phyloP scores from a whole-genome alignment of 2,113 vertebrate species.

The Gobius niger region DNA sequence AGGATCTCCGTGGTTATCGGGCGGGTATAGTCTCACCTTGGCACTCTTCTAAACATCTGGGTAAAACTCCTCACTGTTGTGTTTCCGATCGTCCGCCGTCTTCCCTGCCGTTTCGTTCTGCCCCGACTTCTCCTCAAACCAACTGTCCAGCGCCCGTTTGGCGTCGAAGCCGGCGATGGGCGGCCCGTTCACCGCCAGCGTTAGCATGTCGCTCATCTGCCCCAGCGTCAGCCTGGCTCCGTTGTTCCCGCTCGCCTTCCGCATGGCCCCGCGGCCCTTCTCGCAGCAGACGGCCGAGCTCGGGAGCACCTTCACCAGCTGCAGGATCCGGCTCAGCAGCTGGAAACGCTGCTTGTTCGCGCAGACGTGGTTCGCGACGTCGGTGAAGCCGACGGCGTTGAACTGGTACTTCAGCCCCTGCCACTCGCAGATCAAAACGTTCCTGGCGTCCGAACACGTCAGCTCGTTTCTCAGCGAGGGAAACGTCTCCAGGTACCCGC shows the following conservation, averaged over 20 bases:
- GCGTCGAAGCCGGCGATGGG: conserved; percentile 89
- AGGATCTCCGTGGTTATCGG: too few relatives aligned
- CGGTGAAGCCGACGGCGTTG: conserved; percentile 90
- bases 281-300: conserved; percentile 89
- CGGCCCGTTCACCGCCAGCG: conserved; percentile 86
- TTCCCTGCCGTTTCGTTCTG: conserved; percentile 86
- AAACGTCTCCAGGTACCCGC: conserved; percentile 85
- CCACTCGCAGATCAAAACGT: conserved; percentile 87
- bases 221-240: conserved; percentile 88
- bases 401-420: conserved; percentile 93
- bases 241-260: conserved; percentile 86
- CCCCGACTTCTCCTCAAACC: conserved; percentile 97
- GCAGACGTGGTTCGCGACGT: conserved; percentile 87
- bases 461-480: conserved; percentile 79
- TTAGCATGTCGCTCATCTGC: conserved; percentile 91
- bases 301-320: conserved; percentile 88
- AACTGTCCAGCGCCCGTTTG: conserved; percentile 91
- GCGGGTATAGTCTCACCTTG: too few relatives aligned
- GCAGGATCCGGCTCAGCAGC: conserved; percentile 86
- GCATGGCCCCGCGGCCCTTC: conserved; percentile 85
- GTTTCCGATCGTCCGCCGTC: conserved; percentile 88
- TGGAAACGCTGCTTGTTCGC: conserved; percentile 91
- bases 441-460: conserved; percentile 78
- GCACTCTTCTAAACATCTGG: conserved; percentile 84
- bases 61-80: conserved; percentile 86